Evolutionary conservation across 2,113 vertebrate genomes (phyloP), one percentile per base, ranked within the genome.

Genomic region (Nesogale talazaci): DNA sequence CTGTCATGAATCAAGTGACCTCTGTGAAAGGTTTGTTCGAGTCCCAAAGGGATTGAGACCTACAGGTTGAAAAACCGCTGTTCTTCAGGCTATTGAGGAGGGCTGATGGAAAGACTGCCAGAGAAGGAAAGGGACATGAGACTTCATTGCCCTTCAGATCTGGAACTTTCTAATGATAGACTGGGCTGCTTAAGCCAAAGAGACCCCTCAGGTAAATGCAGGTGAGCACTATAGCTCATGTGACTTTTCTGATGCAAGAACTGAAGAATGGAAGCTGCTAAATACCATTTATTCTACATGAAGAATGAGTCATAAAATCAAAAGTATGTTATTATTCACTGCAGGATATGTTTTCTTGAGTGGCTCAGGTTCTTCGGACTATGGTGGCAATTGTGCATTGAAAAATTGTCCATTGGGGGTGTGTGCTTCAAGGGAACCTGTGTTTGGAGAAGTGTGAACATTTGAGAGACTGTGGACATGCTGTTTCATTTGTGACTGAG

Each of bases 241-340:
- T 1, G 52, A 29, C 3, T 36, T 27, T 34, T 34, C 11, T 5
- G 3, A 3, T 40, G 1, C 1, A 0, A 23, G 69, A 17, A 22
- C 6, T n/a, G 11, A 22, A 6, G 46, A 8, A 17, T 0, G 2
- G 56, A n/a, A 4, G 2, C 22, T 3, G n/a, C 9, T 34, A 1
- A 38, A 25, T 34, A 15, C 29, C 7, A 63, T 19, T 1, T 7
- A 3, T 22, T 1, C 4, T 16, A 27, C 5, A 14, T 12, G 74
- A 6, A 0, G 79, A 20, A 19, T 57, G 3, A 1, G 2, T 34
- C 20, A 0, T 0, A 1, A 1, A 0, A 2, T 6, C 31, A 25
- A 2, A 17, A 3, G 8, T 1, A 1, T 52, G 46, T 25, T 57
- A 16, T 29, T 27, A 52, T 15, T 31, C 40, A 17, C 31, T 1